Percentiles rank a stretch among this genome's conserved stretches.
phyloP scores from a whole-genome alignment of 35 echinoderm and acorn worm species.

The Stichopus chloronotus region DNA sequence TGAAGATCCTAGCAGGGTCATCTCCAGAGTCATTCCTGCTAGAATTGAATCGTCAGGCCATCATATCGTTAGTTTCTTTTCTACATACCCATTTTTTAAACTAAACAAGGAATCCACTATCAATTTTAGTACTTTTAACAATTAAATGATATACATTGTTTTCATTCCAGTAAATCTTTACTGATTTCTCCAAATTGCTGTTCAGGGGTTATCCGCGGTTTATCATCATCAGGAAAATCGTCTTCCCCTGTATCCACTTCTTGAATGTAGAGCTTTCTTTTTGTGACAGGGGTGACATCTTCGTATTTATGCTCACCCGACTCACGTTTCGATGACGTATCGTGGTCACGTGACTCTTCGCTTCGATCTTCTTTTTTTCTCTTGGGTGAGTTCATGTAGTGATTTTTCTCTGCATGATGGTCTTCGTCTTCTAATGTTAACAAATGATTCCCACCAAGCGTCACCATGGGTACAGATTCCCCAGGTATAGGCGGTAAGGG shows the following conservation, averaged over 20 bases:
- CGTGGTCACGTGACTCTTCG: neutral
- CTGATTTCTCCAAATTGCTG: neutral
- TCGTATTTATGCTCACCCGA: conserved; percentile 49
- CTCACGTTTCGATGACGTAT: neutral
- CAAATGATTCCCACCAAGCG: neutral
- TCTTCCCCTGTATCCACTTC: conserved; percentile 47
- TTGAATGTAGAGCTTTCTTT: conserved; percentile 6
- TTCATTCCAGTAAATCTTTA: neutral
- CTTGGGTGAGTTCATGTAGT: conserved; percentile 23
- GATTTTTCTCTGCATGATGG: conserved; percentile 52
- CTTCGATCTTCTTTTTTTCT: neutral
- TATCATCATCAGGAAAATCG: conserved; percentile 45
- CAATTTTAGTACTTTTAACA: neutral
- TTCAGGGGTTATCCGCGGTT: conserved; percentile 46
- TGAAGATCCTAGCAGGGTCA: too few species aligned
- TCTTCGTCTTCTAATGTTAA: conserved; percentile 15
- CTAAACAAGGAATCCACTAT: too few species aligned
- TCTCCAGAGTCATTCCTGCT: too few species aligned
- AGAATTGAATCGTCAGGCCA: too few species aligned
- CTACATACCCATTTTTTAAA: too few species aligned
- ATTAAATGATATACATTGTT: neutral
- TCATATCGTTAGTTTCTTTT: too few species aligned
- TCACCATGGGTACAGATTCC: neutral
- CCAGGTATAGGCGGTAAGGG: conserved; percentile 20
- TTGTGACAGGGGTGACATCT: conserved; percentile 39